phyloP scores from a whole-genome alignment of 2,888 invertebrate species.

The Volucella bombylans region DNA sequence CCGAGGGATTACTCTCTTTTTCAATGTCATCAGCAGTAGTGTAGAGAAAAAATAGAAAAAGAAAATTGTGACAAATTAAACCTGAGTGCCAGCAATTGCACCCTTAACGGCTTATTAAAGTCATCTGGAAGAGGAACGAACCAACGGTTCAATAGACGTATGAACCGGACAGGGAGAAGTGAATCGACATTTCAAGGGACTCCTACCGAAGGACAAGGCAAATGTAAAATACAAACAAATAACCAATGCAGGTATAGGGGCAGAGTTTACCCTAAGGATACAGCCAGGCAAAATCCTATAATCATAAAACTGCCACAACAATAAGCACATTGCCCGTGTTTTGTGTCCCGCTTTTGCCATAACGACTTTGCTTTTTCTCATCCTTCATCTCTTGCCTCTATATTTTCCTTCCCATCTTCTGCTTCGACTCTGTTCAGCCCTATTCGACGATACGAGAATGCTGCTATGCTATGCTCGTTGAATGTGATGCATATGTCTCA shows the following conservation, averaged over 20 bases:
- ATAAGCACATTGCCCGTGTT: constrained; percentile 63
- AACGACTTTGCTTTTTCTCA: too few species aligned
- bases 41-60: constrained; percentile 2
- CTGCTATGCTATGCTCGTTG: constrained; percentile 24
- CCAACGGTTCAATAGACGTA: too few species aligned
- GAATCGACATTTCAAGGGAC: not conserved
- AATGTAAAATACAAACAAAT: constrained; percentile 43
- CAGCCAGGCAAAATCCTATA: constrained; percentile 48
- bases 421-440: not conserved
- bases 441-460: too few species aligned
- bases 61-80: constrained; percentile 62
- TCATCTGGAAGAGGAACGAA: not conserved
- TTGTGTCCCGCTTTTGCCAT: not conserved
- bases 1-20: constrained; percentile 4
- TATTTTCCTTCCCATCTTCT: not conserved
- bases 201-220: constrained; percentile 15
- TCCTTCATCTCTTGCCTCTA: too few species aligned
- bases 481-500: constrained; percentile 73
- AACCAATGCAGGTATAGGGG: constrained; percentile 63
- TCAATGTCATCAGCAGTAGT: constrained; percentile 3
- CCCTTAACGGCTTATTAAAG: constrained; percentile 57
- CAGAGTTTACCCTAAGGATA: constrained; percentile 29
- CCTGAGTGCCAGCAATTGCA: constrained; percentile 59
- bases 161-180: not conserved
- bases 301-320: constrained; percentile 73